Evolutionary conservation across 2,113 vertebrate genomes (phyloP).

Genomic region (Callipepla californica): DNA sequence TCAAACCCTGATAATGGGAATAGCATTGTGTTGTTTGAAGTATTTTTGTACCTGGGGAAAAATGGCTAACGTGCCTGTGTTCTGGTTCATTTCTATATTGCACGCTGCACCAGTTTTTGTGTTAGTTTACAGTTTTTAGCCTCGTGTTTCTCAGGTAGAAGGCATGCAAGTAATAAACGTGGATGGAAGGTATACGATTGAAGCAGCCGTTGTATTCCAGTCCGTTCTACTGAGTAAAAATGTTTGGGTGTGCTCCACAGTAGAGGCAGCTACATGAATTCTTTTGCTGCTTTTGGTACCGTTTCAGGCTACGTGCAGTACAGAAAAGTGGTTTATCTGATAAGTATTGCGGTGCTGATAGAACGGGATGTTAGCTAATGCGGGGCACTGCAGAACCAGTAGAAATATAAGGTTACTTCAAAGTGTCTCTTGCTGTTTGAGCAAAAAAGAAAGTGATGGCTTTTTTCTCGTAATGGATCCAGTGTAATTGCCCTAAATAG

Average conservation of each 20-base stretch:
- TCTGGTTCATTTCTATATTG: not conserved
- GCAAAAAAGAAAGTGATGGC: not conserved
- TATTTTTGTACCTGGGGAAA: not conserved
- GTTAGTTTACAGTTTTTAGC: not conserved
- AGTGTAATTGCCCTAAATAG: not conserved
- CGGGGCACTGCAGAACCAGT: not conserved
- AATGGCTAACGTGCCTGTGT: not conserved
- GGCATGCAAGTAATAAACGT: conserved; percentile 3
- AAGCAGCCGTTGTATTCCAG: conserved; percentile 17
- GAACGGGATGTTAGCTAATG: not conserved
- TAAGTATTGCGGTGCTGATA: not conserved
- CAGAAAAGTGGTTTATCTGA: not conserved
- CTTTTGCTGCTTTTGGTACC: not conserved
- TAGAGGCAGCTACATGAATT: not conserved
- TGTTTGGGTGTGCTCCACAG: not conserved
- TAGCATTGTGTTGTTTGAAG: not conserved
- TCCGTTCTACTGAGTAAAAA: conserved; percentile 20
- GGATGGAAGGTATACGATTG: not conserved
- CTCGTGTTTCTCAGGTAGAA: conserved; percentile 23
- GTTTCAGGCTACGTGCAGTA: not conserved
- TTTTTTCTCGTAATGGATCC: not conserved
- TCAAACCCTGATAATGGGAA: accelerated
- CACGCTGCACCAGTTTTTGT: not conserved
- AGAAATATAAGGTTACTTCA: conserved; percentile 1
- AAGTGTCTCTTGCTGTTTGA: not conserved